Evolutionary conservation across 2,888 invertebrate genomes (phyloP), one percentile per base, ranked within the genome.

Genomic region (Xestia xanthographa): DNA sequence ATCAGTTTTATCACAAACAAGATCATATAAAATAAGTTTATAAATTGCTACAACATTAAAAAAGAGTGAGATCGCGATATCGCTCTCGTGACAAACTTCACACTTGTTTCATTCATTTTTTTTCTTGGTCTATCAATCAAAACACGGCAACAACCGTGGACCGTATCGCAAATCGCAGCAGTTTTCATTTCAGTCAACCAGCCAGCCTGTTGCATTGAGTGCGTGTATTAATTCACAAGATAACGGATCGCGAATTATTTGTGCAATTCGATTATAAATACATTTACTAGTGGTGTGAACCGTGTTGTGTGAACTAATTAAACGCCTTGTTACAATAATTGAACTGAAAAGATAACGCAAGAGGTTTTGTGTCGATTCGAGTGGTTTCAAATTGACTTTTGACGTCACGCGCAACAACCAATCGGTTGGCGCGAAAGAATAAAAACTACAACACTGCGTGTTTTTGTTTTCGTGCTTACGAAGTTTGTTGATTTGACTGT

Each of bases 381-480:
- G 94, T 94, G 92, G 91, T 92, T 92, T 92, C 90, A 92, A 93
- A 93, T 94, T 94, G 92, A 95, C 94, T 94, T 92, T 94, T 95
- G 95, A 96, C 96, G 96, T 96, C 96, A 96, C 93, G 75, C 83
- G 88, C 87, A 86, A 87, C 91, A 92, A 90, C 95, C 95, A 95
- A 95, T 95, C 94, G 89, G 91, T 93, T 92, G 92, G 91, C 93
- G 94, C 91, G 90, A 92, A 92, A 91, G 87, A 90, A 89, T 90
- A 20, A 89, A 81, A 78, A 84, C 77, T 82, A 83, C 80, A 87
- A 69, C 77, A 83, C 79, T 79, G 73, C 84, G 90, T 93, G 92
- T 92, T 93, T 92, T 92, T 90, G 88, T 93, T 91, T 89, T 89
- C 84, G 87, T 83, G 90, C 91, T 92, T 90, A 91, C 87, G 53